phyloP scores from a whole-genome alignment of 2,888 invertebrate species.

The Lepidochitona cinerea region DNA sequence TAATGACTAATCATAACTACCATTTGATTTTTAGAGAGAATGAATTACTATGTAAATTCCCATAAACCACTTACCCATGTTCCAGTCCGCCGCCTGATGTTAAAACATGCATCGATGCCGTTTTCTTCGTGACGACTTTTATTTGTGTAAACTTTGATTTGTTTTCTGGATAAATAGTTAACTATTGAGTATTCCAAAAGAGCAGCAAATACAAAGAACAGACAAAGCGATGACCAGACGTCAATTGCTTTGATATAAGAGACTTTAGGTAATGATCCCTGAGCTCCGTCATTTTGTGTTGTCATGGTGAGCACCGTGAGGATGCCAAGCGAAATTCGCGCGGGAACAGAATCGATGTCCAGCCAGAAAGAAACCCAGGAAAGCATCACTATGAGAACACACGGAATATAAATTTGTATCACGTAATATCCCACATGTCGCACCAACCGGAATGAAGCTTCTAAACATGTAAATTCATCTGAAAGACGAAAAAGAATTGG shows the following conservation, averaged over 20 bases:
- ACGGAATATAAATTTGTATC: constrained; percentile 39
- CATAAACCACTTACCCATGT: neutral
- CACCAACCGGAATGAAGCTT: constrained; percentile 25
- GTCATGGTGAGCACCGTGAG: constrained; percentile 38
- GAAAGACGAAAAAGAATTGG: neutral
- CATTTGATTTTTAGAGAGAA: no score
- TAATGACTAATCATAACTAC: no score
- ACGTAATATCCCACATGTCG: constrained; percentile 37
- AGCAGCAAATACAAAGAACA: neutral
- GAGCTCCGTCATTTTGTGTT: constrained; percentile 24
- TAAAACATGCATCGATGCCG: neutral
- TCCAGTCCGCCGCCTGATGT: neutral
- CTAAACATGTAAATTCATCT: constrained; percentile 35
- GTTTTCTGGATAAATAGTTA: neutral
- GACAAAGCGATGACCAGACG: neutral
- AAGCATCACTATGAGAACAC: constrained; percentile 38
- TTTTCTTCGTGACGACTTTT: neutral
- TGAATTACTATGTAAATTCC: no score
- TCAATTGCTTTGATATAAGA: neutral
- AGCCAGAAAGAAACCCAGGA: constrained; percentile 40
- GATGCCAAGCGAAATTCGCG: constrained; percentile 29
- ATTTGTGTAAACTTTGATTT: neutral
- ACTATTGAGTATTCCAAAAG: neutral
- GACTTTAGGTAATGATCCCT: neutral
- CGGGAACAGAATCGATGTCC: constrained; percentile 35